Conservation (phyloP, 1,140 invertebrate genomes). For the Drosophila asahinai region DNA sequence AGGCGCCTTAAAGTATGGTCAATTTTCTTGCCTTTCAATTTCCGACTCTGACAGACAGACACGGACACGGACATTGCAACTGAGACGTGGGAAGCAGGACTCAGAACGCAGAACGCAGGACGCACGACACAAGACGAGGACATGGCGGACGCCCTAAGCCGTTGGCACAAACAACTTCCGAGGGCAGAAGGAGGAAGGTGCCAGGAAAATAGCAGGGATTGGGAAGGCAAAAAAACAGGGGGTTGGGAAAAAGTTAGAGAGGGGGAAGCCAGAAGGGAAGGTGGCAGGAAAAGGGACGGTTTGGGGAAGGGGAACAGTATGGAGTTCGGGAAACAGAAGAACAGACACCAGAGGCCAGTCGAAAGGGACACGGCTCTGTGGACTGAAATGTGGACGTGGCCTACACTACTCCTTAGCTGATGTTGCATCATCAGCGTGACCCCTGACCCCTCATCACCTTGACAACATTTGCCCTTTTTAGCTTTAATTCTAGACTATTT, state of each 20-base stretch:
- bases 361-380: neutral
- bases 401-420: constrained; percentile 46
- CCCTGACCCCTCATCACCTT: constrained; percentile 6
- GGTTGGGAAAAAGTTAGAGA: neutral
- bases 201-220: neutral
- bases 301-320: neutral
- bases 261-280: neutral
- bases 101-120: neutral
- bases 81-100: neutral
- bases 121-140: constrained; percentile 8
- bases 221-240: neutral
- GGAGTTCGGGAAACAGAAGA: neutral
- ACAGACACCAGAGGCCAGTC: neutral
- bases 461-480: constrained; percentile 28
- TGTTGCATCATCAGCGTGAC: constrained; percentile 51
- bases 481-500: neutral
- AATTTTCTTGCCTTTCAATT: constrained; percentile 71
- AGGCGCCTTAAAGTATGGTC: constrained; percentile 60
- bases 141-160: constrained; percentile 37
- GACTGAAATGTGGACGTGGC: constrained; percentile 18
- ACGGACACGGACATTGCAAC: neutral
- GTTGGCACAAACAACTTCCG: constrained; percentile 66
- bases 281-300: neutral
- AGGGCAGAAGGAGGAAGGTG: neutral
- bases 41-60: constrained; percentile 62